Evolutionary conservation across 2,113 vertebrate species (phyloP).

Genomic region (Asarcornis scutulata): DNA sequence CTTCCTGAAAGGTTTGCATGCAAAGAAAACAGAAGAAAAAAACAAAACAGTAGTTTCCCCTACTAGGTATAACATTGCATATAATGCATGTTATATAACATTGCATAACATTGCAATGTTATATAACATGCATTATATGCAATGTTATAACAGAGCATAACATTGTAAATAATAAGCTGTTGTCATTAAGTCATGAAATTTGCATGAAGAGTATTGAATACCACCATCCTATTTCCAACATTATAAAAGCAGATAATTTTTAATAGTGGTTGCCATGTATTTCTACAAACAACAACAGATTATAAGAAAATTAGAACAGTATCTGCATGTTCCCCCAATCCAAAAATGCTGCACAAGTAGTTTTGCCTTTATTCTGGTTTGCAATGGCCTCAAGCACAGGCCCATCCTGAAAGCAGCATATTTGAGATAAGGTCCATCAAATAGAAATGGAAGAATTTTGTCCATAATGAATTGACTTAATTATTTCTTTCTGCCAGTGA

Average conservation of each 20-base stretch:
- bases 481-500: neutral
- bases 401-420: neutral
- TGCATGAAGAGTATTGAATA: neutral
- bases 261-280: neutral
- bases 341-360: neutral
- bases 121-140: no score
- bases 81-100: no score
- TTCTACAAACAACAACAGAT: neutral
- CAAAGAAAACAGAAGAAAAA: neutral
- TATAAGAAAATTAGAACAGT: neutral
- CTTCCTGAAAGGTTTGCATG: neutral
- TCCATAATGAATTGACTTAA: neutral
- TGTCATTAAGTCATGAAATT: neutral
- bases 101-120: no score
- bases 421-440: neutral
- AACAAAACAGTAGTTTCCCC: neutral
- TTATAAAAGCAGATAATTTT: neutral
- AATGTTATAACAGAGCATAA: no score
- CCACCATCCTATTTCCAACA: neutral
- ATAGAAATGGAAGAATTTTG: neutral
- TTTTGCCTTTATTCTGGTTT: neutral
- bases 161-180: neutral
- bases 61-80: neutral
- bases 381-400: neutral
- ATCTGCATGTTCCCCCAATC: neutral